Percentiles rank a stretch among this genome's conserved stretches.
These are phyloP conservation scores for Baccha elongata DNA, from an alignment of 2,888 invertebrate genomes.

Conservation along the genomic window DNA sequence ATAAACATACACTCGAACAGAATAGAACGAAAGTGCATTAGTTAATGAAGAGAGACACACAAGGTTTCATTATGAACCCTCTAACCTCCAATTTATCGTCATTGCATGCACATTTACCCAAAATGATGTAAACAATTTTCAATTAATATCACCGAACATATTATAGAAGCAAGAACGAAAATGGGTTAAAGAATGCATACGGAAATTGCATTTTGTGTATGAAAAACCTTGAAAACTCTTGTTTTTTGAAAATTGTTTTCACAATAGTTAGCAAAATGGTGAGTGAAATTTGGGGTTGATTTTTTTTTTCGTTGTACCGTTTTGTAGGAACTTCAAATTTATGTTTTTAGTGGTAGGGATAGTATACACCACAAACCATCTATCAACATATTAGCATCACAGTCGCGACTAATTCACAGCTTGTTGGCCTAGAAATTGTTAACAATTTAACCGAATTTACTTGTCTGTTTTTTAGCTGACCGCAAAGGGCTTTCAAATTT, in stretches of 20 bases:
- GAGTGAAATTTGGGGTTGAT: not conserved
- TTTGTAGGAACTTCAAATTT: slow-evolving; percentile 16
- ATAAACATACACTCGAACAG: slow-evolving; percentile 37
- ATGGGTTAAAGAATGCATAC: not conserved
- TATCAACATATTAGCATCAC: slow-evolving; percentile 36
- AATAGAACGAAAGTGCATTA: slow-evolving; percentile 5
- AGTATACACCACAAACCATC: slow-evolving; percentile 3
- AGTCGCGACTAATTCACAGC: slow-evolving; percentile 21
- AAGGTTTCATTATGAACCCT: not conserved
- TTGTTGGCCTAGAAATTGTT: slow-evolving; percentile 20
- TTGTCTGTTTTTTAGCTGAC: not conserved
- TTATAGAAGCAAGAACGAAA: not conserved
- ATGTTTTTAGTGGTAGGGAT: not conserved
- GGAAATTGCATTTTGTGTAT: slow-evolving; percentile 20
- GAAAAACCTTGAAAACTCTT: not conserved
- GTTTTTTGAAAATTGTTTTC: slow-evolving; percentile 15
- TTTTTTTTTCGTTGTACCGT: not conserved
- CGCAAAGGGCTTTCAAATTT: slow-evolving; percentile 32
- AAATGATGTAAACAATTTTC: slow-evolving; percentile 60
- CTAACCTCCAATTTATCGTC: not conserved
- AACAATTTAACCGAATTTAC: slow-evolving; percentile 28
- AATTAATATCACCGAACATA: slow-evolving; percentile 44
- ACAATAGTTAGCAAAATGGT: not conserved
- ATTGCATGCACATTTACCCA: slow-evolving; percentile 16
- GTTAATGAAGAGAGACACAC: slow-evolving; percentile 45